Base-by-base conservation (phyloP, 2,888 invertebrate genomes). In the Lasioglossum oenotherae region DNA sequence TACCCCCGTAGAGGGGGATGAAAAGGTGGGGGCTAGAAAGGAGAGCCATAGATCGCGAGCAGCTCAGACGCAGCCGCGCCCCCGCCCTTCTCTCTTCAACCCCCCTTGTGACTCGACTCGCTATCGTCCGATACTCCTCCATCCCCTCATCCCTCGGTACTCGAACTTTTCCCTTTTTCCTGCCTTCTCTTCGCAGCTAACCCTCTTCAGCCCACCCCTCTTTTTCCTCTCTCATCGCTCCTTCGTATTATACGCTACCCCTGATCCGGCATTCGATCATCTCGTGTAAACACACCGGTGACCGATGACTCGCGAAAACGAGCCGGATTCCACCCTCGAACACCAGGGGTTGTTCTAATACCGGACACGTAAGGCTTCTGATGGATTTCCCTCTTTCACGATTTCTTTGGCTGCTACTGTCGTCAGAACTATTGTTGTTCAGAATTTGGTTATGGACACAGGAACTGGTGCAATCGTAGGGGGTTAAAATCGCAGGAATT, bases 61-160 rank as follows among this genome's bases (percentile, higher is more conserved):
- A 94, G 91, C 92, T 94, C 94, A 94, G 94, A 94, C 93, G 93
- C 94, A 94, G 94, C 92, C 94, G 93, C 93, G 91, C 92, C 91
- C 91, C 90, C 89, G 84, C 87, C 88, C 31, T 57, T 57, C 57
- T 57, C 88, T 88, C 89, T 87, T 90, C 89, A 78, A 90, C 87
- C 88, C 75, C 87, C 73, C 57, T 57, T 81, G 64, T 64, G 64
- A 64, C 81, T 75, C 81, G 87, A 84, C 85, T 89, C 89, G 86
- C 90, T 90, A 88, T 91, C 90, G 88, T 89, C 92, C 90, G 91
- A 88, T 91, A 90, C 86, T 86, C 88, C 89, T 91, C 86, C 88
- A 83, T 85, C 86, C 88, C 84, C 86, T 84, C 74, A 5, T n/a
- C 31, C 38, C 67, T 19, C 41, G 74, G 57, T 79, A 83, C 90